Conservation (phyloP, 2,113 vertebrate species). For the Mastomys natalensis region DNA sequence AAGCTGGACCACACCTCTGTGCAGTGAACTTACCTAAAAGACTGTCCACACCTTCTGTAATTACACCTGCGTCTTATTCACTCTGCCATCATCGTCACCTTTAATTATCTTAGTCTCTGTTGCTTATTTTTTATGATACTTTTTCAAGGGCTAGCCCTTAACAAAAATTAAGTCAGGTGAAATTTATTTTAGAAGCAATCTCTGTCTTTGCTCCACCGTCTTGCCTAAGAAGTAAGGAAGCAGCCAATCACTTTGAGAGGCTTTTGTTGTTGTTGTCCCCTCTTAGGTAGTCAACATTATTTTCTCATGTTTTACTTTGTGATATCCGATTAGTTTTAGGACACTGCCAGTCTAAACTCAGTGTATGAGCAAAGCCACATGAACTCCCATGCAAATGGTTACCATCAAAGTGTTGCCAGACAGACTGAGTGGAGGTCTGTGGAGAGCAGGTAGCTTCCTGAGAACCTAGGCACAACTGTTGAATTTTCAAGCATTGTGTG, state of each 20-base stretch:
- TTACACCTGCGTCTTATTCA: background rate
- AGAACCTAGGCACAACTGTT: constrained; percentile 64
- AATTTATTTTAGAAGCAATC: background rate
- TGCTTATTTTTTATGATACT: background rate
- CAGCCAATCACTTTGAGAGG: background rate
- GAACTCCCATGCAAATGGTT: background rate
- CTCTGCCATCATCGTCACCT: background rate
- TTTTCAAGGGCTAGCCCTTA: background rate
- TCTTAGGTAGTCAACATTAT: background rate
- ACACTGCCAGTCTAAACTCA: background rate
- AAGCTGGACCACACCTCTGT: background rate
- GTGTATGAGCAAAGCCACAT: background rate
- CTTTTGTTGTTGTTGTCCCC: background rate
- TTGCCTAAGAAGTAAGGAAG: background rate
- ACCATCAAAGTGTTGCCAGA: constrained; percentile 28
- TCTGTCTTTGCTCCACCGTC: background rate
- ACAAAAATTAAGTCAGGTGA: background rate
- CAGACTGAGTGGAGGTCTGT: background rate
- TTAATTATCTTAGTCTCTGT: background rate
- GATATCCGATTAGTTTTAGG: background rate
- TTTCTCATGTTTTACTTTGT: constrained; percentile 9
- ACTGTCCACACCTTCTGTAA: background rate
- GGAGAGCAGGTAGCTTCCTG: constrained; percentile 8
- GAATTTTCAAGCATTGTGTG: constrained; percentile 71
- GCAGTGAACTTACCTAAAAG: background rate